Base-by-base conservation (phyloP, 2,888 invertebrate genomes). In the Chirona hameri region DNA sequence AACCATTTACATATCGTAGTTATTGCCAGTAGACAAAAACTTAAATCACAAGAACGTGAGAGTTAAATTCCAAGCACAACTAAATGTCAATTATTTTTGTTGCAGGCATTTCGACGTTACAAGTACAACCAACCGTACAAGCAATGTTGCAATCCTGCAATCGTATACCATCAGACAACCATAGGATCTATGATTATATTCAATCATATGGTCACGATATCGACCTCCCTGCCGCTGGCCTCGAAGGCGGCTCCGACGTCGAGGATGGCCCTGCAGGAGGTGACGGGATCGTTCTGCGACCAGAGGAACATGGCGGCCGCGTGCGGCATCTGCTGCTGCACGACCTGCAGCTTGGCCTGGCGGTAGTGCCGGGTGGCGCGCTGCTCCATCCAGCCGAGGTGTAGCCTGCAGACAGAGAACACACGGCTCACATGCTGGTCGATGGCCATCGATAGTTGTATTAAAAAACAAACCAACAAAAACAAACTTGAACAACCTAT, bases 231-330 rank as follows among this genome's bases (percentile, higher is more conserved):
- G 39, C 76, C 76, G 5, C 29, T 18, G 12, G 1, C 29, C 76
- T 76, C 76, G 39, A 21, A 39, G 18, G 15, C 24, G 39, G 76
- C 21, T 7, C 31, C 21, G 21, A 21, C 9, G 21, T 76, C 21
- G 5, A 39, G 24, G 10, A 76, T 76, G 39, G 39, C 31, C 2
- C 29, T 9, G 24, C 76, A 76, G 21, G 39, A 76, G 24, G 39
- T 39, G 76, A 76, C 76, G 21, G 76, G 76, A 5, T 76, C 76
- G 39, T 76, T 76, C 21, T 76, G n/a, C 21, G 76, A 31, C 76
- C 76, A 76, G 4, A 76, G 76, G 39, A 76, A 39, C 39, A 76
- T 3, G 15, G 29, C 21, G 39, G 76, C 14, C 24, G 76, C 21
- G 21, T 76, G 15, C 3, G 2, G 0, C 39, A 76, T 3, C 76